A percentile compares a stretch with the other conserved stretches of the same genome.
phyloP scores from a whole-genome alignment of 2,113 vertebrate genomes.

The Halichoeres trimaculatus region DNA sequence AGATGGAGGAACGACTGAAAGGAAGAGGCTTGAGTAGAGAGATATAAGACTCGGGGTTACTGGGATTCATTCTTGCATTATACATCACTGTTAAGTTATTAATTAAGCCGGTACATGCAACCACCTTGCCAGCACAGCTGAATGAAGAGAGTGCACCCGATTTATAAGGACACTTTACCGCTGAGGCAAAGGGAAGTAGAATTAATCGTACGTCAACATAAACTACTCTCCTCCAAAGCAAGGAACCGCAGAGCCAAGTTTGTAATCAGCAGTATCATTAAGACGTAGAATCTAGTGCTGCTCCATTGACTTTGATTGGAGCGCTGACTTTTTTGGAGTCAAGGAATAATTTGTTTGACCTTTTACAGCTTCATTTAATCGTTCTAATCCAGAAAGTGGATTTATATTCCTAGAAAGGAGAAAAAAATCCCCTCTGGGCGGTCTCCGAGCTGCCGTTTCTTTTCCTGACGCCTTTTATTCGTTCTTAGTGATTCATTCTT shows the following conservation, averaged over 20 bases:
- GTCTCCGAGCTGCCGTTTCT: conserved; percentile 26
- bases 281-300: conserved; percentile 61
- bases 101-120: conserved; percentile 40
- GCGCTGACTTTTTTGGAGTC: conserved; percentile 66
- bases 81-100: conserved; percentile 55
- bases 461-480: conserved; percentile 24
- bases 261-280: conserved; percentile 72
- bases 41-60: conserved; percentile 16
- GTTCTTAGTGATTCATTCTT: conserved; percentile 24
- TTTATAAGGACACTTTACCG: conserved; percentile 49
- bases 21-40: conserved; percentile 3
- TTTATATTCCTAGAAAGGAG: conserved; percentile 51
- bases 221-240: conserved; percentile 49
- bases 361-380: conserved; percentile 72
- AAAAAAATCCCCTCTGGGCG: conserved; percentile 6
- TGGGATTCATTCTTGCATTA: conserved; percentile 36
- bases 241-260: conserved; percentile 51
- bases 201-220: conserved; percentile 64
- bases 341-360: conserved; percentile 73
- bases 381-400: conserved; percentile 57
- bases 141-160: conserved; percentile 38
- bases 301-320: conserved; percentile 74
- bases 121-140: conserved; percentile 40
- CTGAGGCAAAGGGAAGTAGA: conserved; percentile 50
- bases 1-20: not conserved